Evolutionary conservation across 2,113 vertebrate genomes (phyloP), one percentile per base, ranked within the genome.

Genomic region (Speoplatyrhinus poulsoni): DNA sequence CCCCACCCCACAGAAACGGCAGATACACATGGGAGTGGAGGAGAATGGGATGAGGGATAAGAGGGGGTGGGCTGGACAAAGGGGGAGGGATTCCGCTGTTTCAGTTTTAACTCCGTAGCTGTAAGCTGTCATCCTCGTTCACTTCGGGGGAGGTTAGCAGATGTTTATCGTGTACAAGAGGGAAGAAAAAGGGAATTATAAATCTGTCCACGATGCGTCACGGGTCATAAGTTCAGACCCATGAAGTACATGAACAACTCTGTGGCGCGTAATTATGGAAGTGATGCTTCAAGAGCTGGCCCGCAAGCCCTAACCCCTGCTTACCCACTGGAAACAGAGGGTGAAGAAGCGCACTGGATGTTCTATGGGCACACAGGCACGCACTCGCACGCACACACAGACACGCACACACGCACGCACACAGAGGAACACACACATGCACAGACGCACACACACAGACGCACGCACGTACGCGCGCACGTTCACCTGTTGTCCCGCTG

Each of bases 191-290:
- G 82, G n/a, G 67, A 79, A 81, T 82, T 70, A 72, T 73, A 77
- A 82, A 80, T 79, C 71, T 77, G 76, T 80, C 69, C 65, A 72
- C 9, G 69, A 74, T 79, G 78, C 65, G 60, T 76, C 60, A 12
- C 46, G 70, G 76, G 84, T 88, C 86, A 85, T 56, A 76, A 87
- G 83, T 86, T 89, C 83, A 85, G 55, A 64, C 13, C 57, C 65
- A 77, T 84, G 70, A 86, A 86, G 73, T 67, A 70, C 70, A 82
- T 3, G 47, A 73, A 76, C 77, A 75, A 68, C 63, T 47, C 52
- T 52, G 62, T 63, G 57, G 65, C 72, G 58, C 19, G 17, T 67
- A 71, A 80, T 83, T 74, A 84, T 72, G 47, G 69, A 72, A 62
- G 60, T 58, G 69, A 77, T 77, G 54, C 65, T 79, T 57, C 47